phyloP scores from a whole-genome alignment of 2,113 vertebrate species.

The Lepidiolamprologus cunningtoni region DNA sequence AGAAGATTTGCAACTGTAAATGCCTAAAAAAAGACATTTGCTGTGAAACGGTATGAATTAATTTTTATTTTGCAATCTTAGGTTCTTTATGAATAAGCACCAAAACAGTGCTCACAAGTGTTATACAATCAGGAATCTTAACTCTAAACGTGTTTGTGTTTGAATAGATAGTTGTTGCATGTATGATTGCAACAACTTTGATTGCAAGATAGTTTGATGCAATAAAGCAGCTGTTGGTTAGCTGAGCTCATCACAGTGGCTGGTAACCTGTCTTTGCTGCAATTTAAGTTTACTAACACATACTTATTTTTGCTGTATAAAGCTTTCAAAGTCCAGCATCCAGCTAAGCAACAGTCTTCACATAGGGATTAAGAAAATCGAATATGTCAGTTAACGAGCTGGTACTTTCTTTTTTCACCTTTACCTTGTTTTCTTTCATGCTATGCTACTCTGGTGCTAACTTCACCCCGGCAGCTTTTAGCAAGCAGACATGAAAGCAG shows the following conservation, averaged over 20 bases:
- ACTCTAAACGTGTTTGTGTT: not conserved
- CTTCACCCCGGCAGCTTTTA: not conserved
- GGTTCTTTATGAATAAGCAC: not conserved
- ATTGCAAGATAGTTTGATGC: not conserved
- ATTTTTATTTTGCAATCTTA: no score
- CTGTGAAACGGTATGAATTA: not conserved
- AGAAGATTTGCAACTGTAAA: not conserved
- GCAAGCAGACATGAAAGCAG: not conserved
- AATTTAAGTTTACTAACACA: not conserved
- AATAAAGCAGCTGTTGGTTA: not conserved
- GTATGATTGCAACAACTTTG: not conserved
- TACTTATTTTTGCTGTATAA: not conserved
- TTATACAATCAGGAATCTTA: accelerated
- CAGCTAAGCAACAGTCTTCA: not conserved
- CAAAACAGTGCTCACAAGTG: not conserved
- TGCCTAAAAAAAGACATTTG: not conserved
- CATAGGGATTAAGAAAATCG: not conserved
- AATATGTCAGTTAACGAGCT: not conserved
- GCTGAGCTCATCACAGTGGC: not conserved
- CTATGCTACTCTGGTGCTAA: not conserved
- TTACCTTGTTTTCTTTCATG: not conserved
- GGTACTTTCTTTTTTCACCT: not conserved
- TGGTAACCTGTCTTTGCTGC: not conserved
- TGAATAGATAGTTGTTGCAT: not conserved
- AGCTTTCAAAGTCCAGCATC: not conserved